Base-by-base conservation (phyloP, 2,888 invertebrate genomes). In the Drosophila stalkeri region DNA sequence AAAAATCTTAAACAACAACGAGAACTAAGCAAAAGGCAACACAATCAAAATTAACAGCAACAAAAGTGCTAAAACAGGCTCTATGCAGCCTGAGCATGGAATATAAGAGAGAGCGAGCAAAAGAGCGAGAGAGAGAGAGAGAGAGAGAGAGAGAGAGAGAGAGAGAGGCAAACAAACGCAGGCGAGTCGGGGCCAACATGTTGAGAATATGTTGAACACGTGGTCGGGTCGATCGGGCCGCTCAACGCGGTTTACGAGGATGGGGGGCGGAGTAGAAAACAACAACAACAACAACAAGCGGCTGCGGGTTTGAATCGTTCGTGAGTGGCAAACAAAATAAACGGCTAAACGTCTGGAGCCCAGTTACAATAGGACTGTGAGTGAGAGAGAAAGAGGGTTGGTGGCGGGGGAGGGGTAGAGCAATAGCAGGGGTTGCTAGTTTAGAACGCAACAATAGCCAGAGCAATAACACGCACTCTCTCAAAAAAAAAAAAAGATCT, bases 141-240 rank as follows among this genome's bases (percentile, higher is more conserved):
- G 46, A 11, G 2, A 3, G 16, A 27, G 46, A 46, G 0, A 9
- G 49, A 41, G 20, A n/a, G n/a, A n/a, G n/a, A n/a, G n/a, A n/a
- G n/a, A n/a, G n/a, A n/a, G 57, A 49, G 18, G 43, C 67, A 54
- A 18, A 46, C 27, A 27, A 9, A 52, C 8, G 33, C 54, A 47
- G 31, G 66, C 43, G 47, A 80, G 75, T 63, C 44, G 65, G 43
- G 52, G 43, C 64, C 71, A 88, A 79, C 81, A 85, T 90, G 90
- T 86, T 86, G 70, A 65, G 81, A 90, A 86, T 88, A 72, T 86
- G 86, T 82, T 89, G 75, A 90, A 89, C 86, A 86, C 86, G 86
- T 86, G 86, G 88, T 82, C 56, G 72, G 89, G 88, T 82, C 52
- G 72, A 3, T 43, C 4, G 65, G 37, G 11, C 33, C 16, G 12